Evolutionary conservation across 2,113 vertebrate species (phyloP), one percentile per base, ranked within the genome.

Genomic region (Cebus imitator): DNA sequence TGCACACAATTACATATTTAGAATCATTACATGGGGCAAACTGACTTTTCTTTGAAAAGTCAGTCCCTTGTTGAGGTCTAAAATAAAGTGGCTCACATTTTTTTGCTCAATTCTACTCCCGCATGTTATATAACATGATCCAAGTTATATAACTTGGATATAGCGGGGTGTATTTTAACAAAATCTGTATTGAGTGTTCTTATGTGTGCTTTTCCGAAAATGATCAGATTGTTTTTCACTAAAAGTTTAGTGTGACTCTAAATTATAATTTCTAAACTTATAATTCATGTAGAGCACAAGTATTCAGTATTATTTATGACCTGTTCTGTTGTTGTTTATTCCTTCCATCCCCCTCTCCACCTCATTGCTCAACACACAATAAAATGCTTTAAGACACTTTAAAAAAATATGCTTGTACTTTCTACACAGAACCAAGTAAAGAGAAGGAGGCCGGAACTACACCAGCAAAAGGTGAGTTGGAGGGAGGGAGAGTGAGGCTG

Each of bases 401-500:
- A 76, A 97, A 98, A 98, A 98, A 98, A 87, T 98, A 92, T 98
- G 72, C 96, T 98, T 99, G 84, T 98, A 95, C 98, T 99, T 99
- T 98, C 97, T 95, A 98, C 96, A 98, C 98, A 99, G 99, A 98
- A 96, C 98, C 98, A 98, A 98, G 88, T 66, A 57, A 98, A 97
- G 93, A 97, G 1, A 98, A 98, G 92, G 97, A 98, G 8, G 97
- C 96, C 25, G 98, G 95, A 96, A 98, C 94, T 9, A 96, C 32
- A 95, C 98, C 98, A 87, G 96, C 94, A 87, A 99, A 99, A 99
- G 99, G 99, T 99, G 97, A 99, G 99, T 98, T 48, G 78, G 68
- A 58, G 40, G 79, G 80, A 79, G 89, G 89, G 57, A 76, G 16
- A 70, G 52, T 9, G 66, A 94, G 94, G 58, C 27, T 20, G 8